Conservation (phyloP, 1,140 invertebrate genomes). For the Drosophila pectinifera region DNA sequence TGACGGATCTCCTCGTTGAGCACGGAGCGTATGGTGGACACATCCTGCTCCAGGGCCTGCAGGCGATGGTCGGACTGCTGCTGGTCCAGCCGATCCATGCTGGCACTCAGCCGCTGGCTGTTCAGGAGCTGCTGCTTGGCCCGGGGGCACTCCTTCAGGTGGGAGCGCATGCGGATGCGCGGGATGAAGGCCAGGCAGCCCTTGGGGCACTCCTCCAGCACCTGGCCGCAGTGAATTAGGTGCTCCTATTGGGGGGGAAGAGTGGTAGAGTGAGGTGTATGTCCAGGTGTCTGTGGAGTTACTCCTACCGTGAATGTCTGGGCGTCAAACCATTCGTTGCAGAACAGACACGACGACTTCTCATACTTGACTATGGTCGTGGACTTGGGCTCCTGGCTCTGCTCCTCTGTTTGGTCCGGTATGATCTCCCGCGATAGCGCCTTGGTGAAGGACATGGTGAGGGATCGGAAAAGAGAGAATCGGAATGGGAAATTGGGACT, state of each 20-base stretch:
- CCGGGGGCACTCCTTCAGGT: constrained; percentile 87
- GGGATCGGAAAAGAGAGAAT: not conserved
- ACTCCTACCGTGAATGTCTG: constrained; percentile 86
- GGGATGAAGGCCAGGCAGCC: constrained; percentile 89
- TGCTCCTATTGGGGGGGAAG: constrained; percentile 85
- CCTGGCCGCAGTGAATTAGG: constrained; percentile 88
- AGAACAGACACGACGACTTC: constrained; percentile 87
- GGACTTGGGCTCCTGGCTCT: constrained; percentile 43
- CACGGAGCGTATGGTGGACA: constrained; percentile 73
- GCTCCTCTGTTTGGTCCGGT: constrained; percentile 16
- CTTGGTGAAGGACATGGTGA: constrained; percentile 53
- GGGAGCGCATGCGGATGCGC: constrained; percentile 86
- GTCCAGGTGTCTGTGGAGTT: too few species aligned
- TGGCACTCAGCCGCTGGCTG: constrained; percentile 47
- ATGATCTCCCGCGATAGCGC: constrained; percentile 4
- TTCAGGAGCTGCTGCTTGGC: constrained; percentile 38
- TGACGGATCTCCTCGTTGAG: constrained; percentile 83
- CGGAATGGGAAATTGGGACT: not conserved
- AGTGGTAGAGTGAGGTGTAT: not conserved
- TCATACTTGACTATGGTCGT: constrained; percentile 82
- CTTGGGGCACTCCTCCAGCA: constrained; percentile 88
- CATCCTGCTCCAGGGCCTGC: constrained; percentile 74
- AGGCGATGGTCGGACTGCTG: constrained; percentile 67
- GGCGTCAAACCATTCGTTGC: constrained; percentile 87
- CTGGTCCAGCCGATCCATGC: constrained; percentile 68